Conservation (phyloP, 1,140 invertebrate genomes). For the Drosophila kepulauana region DNA sequence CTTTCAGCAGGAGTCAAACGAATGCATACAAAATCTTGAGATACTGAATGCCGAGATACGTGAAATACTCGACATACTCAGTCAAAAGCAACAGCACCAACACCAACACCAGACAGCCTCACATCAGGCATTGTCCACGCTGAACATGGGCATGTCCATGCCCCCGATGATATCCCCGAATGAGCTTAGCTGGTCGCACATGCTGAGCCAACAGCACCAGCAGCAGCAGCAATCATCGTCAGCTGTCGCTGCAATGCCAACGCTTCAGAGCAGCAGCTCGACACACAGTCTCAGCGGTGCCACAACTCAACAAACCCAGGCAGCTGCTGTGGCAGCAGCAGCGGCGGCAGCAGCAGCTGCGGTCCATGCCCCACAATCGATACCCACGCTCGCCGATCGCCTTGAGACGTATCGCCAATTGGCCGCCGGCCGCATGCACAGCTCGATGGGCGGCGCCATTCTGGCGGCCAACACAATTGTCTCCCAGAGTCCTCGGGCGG, state of each 20-base stretch:
- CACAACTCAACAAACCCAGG: no score
- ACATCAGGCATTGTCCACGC: background rate
- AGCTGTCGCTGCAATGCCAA: constrained; percentile 9
- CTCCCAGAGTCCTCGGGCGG: constrained; percentile 85
- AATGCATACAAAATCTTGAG: constrained; percentile 90
- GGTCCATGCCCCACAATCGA: constrained; percentile 85
- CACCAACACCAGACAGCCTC: constrained; percentile 81
- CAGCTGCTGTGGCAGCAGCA: constrained; percentile 21
- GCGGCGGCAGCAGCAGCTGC: background rate
- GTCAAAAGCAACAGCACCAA: constrained; percentile 86
- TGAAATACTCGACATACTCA: constrained; percentile 89
- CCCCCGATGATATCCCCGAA: constrained; percentile 87
- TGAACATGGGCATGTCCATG: constrained; percentile 67
- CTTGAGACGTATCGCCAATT: constrained; percentile 86
- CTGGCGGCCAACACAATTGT: constrained; percentile 85
- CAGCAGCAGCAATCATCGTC: background rate
- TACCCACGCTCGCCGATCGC: constrained; percentile 86
- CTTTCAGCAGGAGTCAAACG: constrained; percentile 88
- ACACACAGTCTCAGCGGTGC: no score
- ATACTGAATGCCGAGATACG: constrained; percentile 90
- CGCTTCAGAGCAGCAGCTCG: constrained; percentile 8
- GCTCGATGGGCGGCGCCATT: constrained; percentile 70
- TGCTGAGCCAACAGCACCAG: constrained; percentile 67
- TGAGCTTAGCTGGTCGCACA: constrained; percentile 87
- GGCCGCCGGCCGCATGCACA: constrained; percentile 76